A percentile compares a stretch with the other conserved stretches of the same genome.
Evolutionary conservation across 2,113 vertebrate species (phyloP).

Genomic region (Osmerus eperlanus): DNA sequence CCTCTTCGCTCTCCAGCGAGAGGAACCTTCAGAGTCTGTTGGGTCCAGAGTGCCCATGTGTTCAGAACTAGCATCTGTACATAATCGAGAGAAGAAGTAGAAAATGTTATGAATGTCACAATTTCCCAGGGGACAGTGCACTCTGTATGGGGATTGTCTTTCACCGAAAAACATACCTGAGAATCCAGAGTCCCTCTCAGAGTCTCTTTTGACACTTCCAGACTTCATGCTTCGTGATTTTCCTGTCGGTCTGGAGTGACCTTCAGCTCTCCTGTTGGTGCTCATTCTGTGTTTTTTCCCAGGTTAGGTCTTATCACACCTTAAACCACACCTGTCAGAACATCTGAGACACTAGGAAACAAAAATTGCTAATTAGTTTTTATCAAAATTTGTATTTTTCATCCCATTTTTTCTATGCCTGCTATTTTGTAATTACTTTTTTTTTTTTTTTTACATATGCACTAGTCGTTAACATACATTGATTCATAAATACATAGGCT

Average conservation of each 20-base stretch:
- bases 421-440: no score
- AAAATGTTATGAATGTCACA: background rate
- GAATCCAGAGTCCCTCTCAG: conserved; percentile 90
- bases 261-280: conserved; percentile 60
- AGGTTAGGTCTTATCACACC: conserved; percentile 6
- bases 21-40: conserved; percentile 75
- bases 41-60: conserved; percentile 77
- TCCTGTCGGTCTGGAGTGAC: conserved; percentile 31
- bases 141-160: background rate
- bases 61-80: conserved; percentile 83
- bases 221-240: conserved; percentile 52
- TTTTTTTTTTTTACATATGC: no score
- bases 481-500: no score
- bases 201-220: conserved; percentile 58
- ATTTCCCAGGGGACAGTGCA: background rate
- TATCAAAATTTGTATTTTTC: no score
- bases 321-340: background rate
- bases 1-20: conserved; percentile 49
- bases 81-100: conserved; percentile 4
- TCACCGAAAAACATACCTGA: conserved; percentile 74
- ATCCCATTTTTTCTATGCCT: no score
- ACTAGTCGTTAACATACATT: no score
- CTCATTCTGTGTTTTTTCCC: conserved; percentile 51
- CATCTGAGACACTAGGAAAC: conserved; percentile 19
- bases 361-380: background rate